These are phyloP conservation scores for Drosophila biarmipes DNA, from an alignment of 1,140 invertebrate species.

Conservation along the genomic window DNA sequence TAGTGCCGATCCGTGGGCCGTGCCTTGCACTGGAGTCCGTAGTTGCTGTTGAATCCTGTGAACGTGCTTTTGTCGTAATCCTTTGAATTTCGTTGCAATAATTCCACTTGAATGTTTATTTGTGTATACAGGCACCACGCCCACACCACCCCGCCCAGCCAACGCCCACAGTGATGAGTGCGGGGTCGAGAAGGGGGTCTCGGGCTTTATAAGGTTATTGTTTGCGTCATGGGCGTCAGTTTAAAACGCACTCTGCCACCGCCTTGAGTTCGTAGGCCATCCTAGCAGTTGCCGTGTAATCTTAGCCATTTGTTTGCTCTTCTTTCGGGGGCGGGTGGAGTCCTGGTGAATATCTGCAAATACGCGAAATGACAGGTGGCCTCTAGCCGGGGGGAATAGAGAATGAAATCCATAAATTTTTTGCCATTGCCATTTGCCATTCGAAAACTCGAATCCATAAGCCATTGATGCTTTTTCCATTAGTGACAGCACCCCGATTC, in stretches of 20 bases:
- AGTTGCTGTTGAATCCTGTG: conserved; percentile 74
- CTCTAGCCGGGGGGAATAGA: conserved; percentile 19
- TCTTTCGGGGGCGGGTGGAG: background rate
- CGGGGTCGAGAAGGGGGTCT: background rate
- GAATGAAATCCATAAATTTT: conserved; percentile 76
- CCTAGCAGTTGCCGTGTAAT: conserved; percentile 44
- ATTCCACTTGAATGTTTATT: conserved; percentile 84
- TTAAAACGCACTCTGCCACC: conserved; percentile 63
- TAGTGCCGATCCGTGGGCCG: conserved; percentile 59
- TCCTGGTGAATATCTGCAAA: conserved; percentile 36
- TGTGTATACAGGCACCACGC: conserved; percentile 76
- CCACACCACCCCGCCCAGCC: conserved; percentile 10
- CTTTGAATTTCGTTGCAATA: conserved; percentile 84
- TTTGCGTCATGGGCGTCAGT: conserved; percentile 76
- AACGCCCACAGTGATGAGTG: background rate
- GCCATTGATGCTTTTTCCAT: conserved; percentile 81
- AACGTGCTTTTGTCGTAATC: conserved; percentile 84
- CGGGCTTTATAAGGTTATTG: conserved; percentile 76
- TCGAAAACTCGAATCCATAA: conserved; percentile 64
- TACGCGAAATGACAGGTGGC: conserved; percentile 52
- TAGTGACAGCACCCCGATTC: conserved; percentile 53
- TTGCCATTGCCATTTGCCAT: conserved; percentile 58
- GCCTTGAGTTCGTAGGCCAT: conserved; percentile 44
- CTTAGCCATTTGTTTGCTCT: conserved; percentile 61
- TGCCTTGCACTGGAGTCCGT: conserved; percentile 66